Base-by-base conservation (phyloP, 2,113 vertebrate species). In the Synchiropus splendidus region DNA sequence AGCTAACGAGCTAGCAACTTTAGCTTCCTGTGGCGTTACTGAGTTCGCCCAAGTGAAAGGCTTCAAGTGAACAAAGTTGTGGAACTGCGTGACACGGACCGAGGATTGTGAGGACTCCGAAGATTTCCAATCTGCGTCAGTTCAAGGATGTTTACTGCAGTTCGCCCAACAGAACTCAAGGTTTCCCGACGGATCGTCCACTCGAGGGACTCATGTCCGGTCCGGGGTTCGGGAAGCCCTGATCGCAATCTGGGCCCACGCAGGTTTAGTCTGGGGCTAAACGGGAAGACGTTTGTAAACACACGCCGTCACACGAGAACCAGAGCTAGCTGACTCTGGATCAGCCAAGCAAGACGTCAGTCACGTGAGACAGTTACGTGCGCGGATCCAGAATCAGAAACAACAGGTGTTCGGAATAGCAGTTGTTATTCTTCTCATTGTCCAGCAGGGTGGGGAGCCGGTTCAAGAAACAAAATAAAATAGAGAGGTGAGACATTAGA, bases 331-430 rank as follows among this genome's bases (percentile, higher is more conserved):
- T 18, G 68, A 66, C 36, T 54, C 54, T 1, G 45, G 69, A 51
- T 58, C 75, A 27, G 71, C 17, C 5, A 27, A 27, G 21, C 4
- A 8, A 5, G 21, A 27, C 21, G 21, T 39, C 38, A 2, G 16
- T 6, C 17, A 12, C 16, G 6, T 12, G 16, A 2, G 16, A 6
- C 11, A 3, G 38, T 10, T 18, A 18, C 17, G 17, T 10, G 17
- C 12, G 10, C 71, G 61, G 77, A 72, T 57, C 55, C 61, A 1
- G 8, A 63, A 54, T 5, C 77, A 61, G 76, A 10, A 4, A 54
- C 70, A 76, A 74, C 73, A 76, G 70, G 67, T 76, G 21, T 27
- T 27, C 8, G 8, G 4, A 27, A 27, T 4, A 27, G 21, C 4
- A 5, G 8, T 27, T 4, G 21, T 27, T 27, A 8, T 27, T 27